A percentile compares a stretch with the other conserved stretches of the same genome.
These are phyloP conservation scores for Tachypleus tridentatus DNA, from an alignment of 1,140 invertebrate species.

Conservation along the genomic window DNA sequence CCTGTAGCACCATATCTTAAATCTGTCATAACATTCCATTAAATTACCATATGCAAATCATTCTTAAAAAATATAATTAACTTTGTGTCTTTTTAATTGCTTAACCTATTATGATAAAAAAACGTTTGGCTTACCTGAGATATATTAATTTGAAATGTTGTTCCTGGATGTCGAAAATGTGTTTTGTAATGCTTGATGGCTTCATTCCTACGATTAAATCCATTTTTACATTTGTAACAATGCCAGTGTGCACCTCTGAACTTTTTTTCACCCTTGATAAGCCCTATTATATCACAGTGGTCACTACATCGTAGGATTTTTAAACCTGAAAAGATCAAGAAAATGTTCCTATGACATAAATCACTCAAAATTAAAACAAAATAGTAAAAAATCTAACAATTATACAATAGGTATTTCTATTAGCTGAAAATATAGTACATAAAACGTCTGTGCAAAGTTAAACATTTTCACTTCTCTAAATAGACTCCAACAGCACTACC, in stretches of 20 bases:
- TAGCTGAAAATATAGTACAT: not conserved
- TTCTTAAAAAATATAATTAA: too few relatives aligned
- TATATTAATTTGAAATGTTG: constrained; percentile 37
- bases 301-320: constrained; percentile 36
- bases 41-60: too few relatives aligned
- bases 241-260: constrained; percentile 39
- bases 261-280: constrained; percentile 37
- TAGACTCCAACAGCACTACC: too few relatives aligned
- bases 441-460: not conserved
- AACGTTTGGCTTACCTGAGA: constrained; percentile 26
- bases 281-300: constrained; percentile 36
- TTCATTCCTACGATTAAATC: constrained; percentile 35
- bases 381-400: constrained; percentile 7
- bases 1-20: too few relatives aligned
- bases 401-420: not conserved
- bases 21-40: too few relatives aligned
- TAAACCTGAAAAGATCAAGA: constrained; percentile 26
- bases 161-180: constrained; percentile 36
- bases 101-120: too few relatives aligned
- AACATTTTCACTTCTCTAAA: too few relatives aligned
- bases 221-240: constrained; percentile 36
- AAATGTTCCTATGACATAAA: too few relatives aligned
- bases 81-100: too few relatives aligned
- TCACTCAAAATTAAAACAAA: too few relatives aligned
- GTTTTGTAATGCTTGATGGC: constrained; percentile 38